Evolutionary conservation across 1,140 invertebrate genomes (phyloP).

Genomic region (Aphis craccivora): DNA sequence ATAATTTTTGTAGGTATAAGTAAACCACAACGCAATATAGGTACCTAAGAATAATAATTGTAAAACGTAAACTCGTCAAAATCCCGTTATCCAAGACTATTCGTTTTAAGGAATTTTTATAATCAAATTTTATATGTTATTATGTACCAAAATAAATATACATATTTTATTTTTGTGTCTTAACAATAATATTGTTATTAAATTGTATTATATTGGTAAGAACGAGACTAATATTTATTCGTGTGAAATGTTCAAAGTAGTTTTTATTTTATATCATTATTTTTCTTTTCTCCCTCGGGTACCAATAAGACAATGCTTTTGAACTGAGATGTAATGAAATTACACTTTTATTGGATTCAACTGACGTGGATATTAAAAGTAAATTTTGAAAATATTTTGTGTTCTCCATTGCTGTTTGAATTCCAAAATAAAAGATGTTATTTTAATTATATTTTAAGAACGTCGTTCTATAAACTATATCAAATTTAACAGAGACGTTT

Average conservation of each 20-base stretch:
- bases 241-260: background rate
- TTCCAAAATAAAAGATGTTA: background rate
- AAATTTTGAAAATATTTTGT: conserved; percentile 37
- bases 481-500: background rate
- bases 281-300: conserved; percentile 14
- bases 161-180: background rate
- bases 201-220: background rate
- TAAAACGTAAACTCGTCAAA: background rate
- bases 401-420: background rate
- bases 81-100: background rate
- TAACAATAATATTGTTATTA: background rate
- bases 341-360: conserved; percentile 21
- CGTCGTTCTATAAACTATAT: background rate
- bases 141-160: background rate
- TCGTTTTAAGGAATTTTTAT: background rate
- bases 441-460: conserved; percentile 27
- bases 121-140: too few species aligned
- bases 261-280: conserved; percentile 30
- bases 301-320: background rate
- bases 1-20: background rate
- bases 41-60: background rate
- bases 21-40: background rate
- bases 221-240: background rate
- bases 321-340: conserved; percentile 17
- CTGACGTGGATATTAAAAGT: conserved; percentile 20